A percentile compares a stretch with the other conserved stretches of the same genome.
These are phyloP conservation scores for Ashinkailepas kermadecensis DNA, from an alignment of 2,888 invertebrate genomes.

Conservation along the genomic window DNA sequence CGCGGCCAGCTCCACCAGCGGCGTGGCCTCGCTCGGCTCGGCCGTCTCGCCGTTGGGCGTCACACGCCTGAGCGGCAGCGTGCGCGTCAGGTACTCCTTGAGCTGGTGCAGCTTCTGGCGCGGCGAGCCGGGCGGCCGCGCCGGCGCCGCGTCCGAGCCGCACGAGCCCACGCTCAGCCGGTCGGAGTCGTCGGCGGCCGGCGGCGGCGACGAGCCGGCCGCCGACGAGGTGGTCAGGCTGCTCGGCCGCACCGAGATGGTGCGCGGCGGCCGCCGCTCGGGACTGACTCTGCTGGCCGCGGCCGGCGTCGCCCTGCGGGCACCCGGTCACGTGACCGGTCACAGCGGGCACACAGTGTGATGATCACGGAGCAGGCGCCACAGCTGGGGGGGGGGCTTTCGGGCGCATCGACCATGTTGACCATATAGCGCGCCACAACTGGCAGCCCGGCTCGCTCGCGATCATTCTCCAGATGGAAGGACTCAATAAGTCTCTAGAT, in stretches of 20 bases:
- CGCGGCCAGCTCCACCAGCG: neutral
- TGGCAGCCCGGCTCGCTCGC: too few relatives aligned
- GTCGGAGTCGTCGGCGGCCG: neutral
- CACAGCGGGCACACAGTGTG: too few relatives aligned
- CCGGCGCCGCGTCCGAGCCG: neutral
- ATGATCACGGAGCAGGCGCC: too few relatives aligned
- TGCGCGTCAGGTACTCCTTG: slow-evolving; percentile 3
- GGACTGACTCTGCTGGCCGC: neutral
- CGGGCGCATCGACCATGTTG: too few relatives aligned
- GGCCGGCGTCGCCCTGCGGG: neutral
- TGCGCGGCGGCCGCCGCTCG: slow-evolving; percentile 12
- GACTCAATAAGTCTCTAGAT: too few relatives aligned
- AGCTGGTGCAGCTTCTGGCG: slow-evolving; percentile 6
- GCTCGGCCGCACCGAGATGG: neutral
- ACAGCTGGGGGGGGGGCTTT: too few relatives aligned
- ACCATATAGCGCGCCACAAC: too few relatives aligned
- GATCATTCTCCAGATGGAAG: too few relatives aligned
- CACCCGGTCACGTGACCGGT: neutral
- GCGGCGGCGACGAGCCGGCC: neutral
- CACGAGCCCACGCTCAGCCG: neutral
- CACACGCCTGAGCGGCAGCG: neutral
- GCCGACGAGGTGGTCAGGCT: neutral
- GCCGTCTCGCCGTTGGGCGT: neutral
- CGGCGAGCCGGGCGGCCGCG: slow-evolving; percentile 16
- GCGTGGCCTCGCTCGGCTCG: neutral